Base-by-base conservation (phyloP, 2,113 vertebrate species). In the Melierax canorus region DNA sequence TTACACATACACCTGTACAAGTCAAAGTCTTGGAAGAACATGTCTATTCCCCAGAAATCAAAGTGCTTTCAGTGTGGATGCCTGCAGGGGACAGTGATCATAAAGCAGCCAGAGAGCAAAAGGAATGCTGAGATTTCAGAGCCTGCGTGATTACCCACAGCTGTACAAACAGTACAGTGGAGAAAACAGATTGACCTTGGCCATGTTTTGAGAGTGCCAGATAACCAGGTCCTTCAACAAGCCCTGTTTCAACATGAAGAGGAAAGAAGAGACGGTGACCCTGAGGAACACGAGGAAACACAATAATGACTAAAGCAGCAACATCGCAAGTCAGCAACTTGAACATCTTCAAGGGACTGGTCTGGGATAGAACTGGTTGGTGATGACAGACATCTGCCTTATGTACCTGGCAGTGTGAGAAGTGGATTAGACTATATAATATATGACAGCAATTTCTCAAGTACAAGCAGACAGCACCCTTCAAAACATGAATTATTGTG, bases 181-280 rank as follows among this genome's bases (percentile, higher is more conserved):
- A 95, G 93, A 96, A 97, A 95, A 97, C 93, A 96, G 77, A 94
- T 69, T 92, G 96, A 97, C 93, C 96, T 96, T 96, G 96, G 93
- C 96, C 90, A 66, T 94, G 90, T 96, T 95, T 96, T 94, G 81
- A 95, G 90, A 96, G 94, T 94, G 92, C 87, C 90, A 94, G 96
- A 97, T 96, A 96, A 92, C 91, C 91, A 92, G 89, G 93, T 94
- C 87, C 94, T 93, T 95, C 75, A 90, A 76, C 66, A 73, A 87
- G n/a, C 78, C 27, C 53, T 82, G 71, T 91, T 96, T 95, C 92
- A 85, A 91, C 90, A 88, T 9, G 45, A 93, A 90, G 66, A 91
- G 92, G 84, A 95, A 95, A 96, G 93, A 94, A 90, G 77, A 90
- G 74, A 91, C 2, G 0, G 81, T 91, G 91, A 94, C 77, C 66